Percentiles rank a stretch among this genome's conserved stretches.
phyloP scores from a whole-genome alignment of 2,797 vertebrate species.

The Smutsia temminckii region DNA sequence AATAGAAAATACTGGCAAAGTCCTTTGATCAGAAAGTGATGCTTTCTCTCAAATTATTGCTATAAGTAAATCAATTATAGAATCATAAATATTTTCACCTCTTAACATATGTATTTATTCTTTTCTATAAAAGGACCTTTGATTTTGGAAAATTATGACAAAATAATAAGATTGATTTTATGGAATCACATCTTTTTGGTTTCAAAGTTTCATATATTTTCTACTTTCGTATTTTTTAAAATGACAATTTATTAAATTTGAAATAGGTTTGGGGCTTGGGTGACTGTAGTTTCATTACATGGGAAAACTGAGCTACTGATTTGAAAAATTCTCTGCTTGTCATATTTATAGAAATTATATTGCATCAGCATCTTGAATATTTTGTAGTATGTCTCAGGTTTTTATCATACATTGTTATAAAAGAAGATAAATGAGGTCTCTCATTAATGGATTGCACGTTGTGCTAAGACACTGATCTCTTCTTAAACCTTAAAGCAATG shows the following conservation, averaged over 20 bases:
- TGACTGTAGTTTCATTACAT: slow-evolving; percentile 42
- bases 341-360: background rate
- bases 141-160: slow-evolving; percentile 57
- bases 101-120: background rate
- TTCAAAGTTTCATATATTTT: background rate
- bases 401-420: background rate
- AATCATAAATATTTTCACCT: slow-evolving; percentile 55
- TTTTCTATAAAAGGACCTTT: slow-evolving; percentile 29
- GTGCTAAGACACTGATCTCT: background rate
- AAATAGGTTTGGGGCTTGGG: slow-evolving; percentile 38
- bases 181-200: slow-evolving; percentile 32
- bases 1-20: background rate
- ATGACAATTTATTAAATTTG: background rate
- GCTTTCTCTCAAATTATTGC: slow-evolving; percentile 57
- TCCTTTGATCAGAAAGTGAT: background rate
- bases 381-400: background rate
- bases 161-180: slow-evolving; percentile 61
- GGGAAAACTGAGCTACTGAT: slow-evolving; percentile 43
- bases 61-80: slow-evolving; percentile 43
- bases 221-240: slow-evolving; percentile 22
- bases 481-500: background rate
- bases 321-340: slow-evolving; percentile 35
- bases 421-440: background rate
- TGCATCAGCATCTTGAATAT: slow-evolving; percentile 27
- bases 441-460: background rate